Base-by-base conservation (phyloP, 2,888 invertebrate genomes). In the Tuta absoluta region DNA sequence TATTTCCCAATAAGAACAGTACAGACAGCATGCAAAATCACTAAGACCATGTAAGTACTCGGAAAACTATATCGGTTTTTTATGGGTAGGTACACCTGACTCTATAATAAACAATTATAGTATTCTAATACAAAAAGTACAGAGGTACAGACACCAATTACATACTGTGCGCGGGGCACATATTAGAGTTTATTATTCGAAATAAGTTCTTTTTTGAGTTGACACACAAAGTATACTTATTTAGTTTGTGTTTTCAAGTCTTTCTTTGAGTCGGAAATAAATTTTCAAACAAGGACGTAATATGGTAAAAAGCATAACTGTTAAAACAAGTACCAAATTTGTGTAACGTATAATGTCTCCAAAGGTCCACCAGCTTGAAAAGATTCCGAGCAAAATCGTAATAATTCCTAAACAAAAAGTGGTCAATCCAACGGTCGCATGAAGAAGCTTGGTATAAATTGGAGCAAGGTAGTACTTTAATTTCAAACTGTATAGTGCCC, bases 241-340 rank as follows among this genome's bases (percentile, higher is more conserved):
- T 79, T 81, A 89, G 72, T 85, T 87, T 8, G 77, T 70, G 70
- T 84, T 87, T 63, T 86, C 86, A 68, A 92, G 72, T 71, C 90
- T 82, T 74, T 92, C 92, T 73, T 85, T 88, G 2, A 92, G 73
- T 57, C 92, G 83, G 68, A 91, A 89, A 73, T 89, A 92, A 65
- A 92, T 82, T 75, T 92, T 92, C 19, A 92, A 76, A 67, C 79
- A 79, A 11, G 92, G 92, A 57, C 91, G 79, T 66, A 91, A 69
- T 67, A 89, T 78, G 28, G 92, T 92, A 37, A 86, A 82, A 24
- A 90, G 66, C 82, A 87, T 82, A 38, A 90, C 75, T 17, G 81
- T 67, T 28, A 92, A 72, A 12, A 88, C 84, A 33, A 92, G 71
- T 62, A 78, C 63, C 56, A 91, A 72, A 74, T 79, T 76, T 3